phyloP scores from a whole-genome alignment of 1,140 invertebrate genomes.

The Aphelinus atriplicis region DNA sequence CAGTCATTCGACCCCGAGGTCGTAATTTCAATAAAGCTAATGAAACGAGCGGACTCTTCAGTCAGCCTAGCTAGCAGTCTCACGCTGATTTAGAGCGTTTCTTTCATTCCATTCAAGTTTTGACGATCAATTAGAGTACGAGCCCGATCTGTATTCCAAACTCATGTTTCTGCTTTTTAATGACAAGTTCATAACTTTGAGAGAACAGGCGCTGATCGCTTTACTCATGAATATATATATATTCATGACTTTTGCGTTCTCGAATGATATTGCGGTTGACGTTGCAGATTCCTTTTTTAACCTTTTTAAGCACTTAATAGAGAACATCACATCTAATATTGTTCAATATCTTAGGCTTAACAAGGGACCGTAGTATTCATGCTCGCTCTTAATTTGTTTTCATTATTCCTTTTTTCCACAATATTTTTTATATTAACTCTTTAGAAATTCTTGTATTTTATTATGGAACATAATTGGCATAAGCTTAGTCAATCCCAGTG shows the following conservation, averaged over 20 bases:
- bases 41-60: too few relatives aligned
- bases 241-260: slow-evolving; percentile 9
- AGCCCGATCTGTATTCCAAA: too few relatives aligned
- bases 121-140: too few relatives aligned
- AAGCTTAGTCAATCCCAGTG: neutral
- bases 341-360: slow-evolving; percentile 7
- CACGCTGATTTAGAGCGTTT: too few relatives aligned
- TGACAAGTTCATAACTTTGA: too few relatives aligned
- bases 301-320: neutral
- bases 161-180: too few relatives aligned
- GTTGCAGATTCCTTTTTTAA: slow-evolving; percentile 17
- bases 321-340: slow-evolving; percentile 6
- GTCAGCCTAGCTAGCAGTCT: too few relatives aligned
- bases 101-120: too few relatives aligned
- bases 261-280: slow-evolving; percentile 10
- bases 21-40: slow-evolving; percentile 46
- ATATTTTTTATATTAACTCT: neutral
- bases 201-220: too few relatives aligned
- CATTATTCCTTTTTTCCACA: slow-evolving; percentile 5
- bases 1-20: slow-evolving; percentile 53
- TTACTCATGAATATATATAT: neutral
- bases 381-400: slow-evolving; percentile 5
- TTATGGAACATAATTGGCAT: slow-evolving; percentile 6
- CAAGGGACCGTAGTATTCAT: slow-evolving; percentile 9
- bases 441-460: slow-evolving; percentile 16